Evolutionary conservation across 2,888 invertebrate species (phyloP).

Genomic region (Thecocarcelia acutangulata): DNA sequence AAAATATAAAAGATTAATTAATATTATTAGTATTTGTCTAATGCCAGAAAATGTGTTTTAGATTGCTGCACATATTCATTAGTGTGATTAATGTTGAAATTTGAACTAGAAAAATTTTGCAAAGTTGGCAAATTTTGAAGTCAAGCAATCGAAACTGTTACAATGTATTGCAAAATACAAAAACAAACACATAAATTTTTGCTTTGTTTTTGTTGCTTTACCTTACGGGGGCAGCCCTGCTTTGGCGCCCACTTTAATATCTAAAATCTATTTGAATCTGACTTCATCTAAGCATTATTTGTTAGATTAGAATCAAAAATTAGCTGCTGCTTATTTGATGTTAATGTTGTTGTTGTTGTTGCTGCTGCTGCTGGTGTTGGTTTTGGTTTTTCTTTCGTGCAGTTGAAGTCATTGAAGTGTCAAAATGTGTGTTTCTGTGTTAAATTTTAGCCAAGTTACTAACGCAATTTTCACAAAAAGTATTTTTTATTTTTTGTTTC

Average conservation of each 20-base stretch:
- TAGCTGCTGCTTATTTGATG: slow-evolving; percentile 18
- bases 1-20: background rate
- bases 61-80: background rate
- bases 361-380: background rate
- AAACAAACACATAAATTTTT: background rate
- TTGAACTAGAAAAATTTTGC: slow-evolving; percentile 36
- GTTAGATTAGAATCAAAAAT: slow-evolving; percentile 30
- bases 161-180: slow-evolving; percentile 26
- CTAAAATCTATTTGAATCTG: slow-evolving; percentile 26
- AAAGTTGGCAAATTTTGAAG: slow-evolving; percentile 23
- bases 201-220: background rate
- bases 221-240: slow-evolving; percentile 20
- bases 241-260: slow-evolving; percentile 28
- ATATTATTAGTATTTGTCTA: background rate
- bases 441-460: slow-evolving; percentile 35
- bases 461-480: slow-evolving; percentile 53
- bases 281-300: slow-evolving; percentile 24
- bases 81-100: slow-evolving; percentile 26
- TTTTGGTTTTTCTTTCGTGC: background rate
- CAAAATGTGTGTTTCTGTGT: slow-evolving; percentile 39
- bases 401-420: slow-evolving; percentile 24
- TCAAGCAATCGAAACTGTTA: slow-evolving; percentile 3
- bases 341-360: slow-evolving; percentile 5
- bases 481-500: background rate
- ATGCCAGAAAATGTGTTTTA: slow-evolving; percentile 3